Conservation (phyloP, 2,888 invertebrate genomes). For the Cyaniris semiargus region DNA sequence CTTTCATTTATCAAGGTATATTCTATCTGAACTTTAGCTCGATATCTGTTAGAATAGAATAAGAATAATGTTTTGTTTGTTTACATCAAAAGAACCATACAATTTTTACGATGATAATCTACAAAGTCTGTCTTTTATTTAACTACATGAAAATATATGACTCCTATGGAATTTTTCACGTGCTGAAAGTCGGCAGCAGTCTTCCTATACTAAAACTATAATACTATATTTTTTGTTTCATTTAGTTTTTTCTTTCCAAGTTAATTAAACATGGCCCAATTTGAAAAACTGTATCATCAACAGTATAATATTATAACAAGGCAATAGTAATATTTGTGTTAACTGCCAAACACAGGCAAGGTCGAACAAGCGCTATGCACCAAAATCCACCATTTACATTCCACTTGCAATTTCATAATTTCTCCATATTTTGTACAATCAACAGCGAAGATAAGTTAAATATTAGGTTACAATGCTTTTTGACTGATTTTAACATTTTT, state of each 20-base stretch:
- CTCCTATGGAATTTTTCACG: no score
- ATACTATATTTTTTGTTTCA: not conserved
- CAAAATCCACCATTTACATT: slow-evolving; percentile 19
- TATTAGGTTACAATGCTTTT: not conserved
- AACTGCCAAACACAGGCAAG: slow-evolving; percentile 37
- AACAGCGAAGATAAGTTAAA: not conserved
- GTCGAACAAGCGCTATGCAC: slow-evolving; percentile 27
- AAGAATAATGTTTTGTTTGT: no score
- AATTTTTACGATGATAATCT: no score
- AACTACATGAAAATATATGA: no score
- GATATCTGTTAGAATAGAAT: no score
- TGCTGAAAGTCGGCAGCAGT: no score
- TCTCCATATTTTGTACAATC: not conserved
- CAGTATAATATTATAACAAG: slow-evolving; percentile 2
- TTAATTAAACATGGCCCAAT: not conserved
- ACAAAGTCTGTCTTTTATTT: no score
- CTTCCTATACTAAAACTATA: not conserved
- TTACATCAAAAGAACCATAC: no score
- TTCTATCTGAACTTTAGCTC: no score
- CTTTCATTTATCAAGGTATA: no score
- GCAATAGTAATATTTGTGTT: not conserved
- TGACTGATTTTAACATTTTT: no score
- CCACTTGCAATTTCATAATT: not conserved
- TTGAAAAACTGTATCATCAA: not conserved
- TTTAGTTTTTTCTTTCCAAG: not conserved